Evolutionary conservation across 2,888 invertebrate genomes (phyloP), one percentile per base, ranked within the genome.

Genomic region (Periphyllus acericola): DNA sequence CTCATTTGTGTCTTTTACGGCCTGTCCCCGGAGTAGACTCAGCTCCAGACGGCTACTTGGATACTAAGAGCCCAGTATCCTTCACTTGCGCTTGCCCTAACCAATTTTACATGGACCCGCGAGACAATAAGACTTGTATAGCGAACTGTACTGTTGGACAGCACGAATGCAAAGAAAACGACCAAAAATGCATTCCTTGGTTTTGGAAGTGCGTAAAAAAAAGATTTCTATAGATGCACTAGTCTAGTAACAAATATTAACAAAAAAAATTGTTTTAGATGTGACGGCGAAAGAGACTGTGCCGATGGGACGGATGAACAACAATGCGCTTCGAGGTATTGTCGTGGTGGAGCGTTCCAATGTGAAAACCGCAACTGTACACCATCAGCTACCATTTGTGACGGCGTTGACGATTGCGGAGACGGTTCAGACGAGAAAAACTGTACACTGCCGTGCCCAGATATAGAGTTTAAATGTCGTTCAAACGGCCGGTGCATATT

Each of bases 61-160:
- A 95, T 91, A 89, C 90, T 17, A 96, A 96, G 90, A 96, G 96
- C 1, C 94, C 95, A 0, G 95, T 96, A 0, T 94, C 94, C 0
- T 96, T 94, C 91, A 95, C 94, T 89, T 99, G 99, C 91, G 95
- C 95, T 3, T 99, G 99, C 92, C 99, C 99, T 0, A 98, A 99
- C 92, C 97, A 98, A 91, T 99, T 97, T 92, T 95, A 95, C 90
- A 92, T 98, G 84, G 94, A 95, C 0, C 92, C 94, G 78, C 78
- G 80, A 4, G 96, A 98, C 91, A 94, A 94, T 90, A 96, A 95
- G 91, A 98, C 96, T 1, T 99, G 99, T 91, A 94, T 96, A 82
- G 96, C 98, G 0, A 99, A 99, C 92, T 99, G 99, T 91, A 98
- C 98, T 0, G 93, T 94, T 68, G 97, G 96, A 0, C 97, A 97